Evolutionary conservation across 92 coral and sea anemone species (phyloP).

Genomic region (Actinostola sp.): DNA sequence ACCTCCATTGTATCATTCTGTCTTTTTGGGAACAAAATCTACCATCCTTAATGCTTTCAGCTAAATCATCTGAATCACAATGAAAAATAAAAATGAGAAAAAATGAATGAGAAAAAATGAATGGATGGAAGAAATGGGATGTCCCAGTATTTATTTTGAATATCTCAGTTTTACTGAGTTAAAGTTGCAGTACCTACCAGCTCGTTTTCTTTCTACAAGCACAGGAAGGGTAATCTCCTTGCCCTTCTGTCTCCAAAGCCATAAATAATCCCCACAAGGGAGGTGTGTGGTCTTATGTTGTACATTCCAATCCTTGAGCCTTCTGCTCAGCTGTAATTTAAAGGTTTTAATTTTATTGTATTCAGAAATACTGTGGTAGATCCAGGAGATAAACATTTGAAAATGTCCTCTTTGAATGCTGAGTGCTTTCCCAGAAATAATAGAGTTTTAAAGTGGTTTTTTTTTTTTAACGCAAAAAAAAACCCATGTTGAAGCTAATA

Average conservation of each 20-base stretch:
- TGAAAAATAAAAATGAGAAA: background rate
- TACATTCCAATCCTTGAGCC: slow-evolving; percentile 61
- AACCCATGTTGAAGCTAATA: no score
- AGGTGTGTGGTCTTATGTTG: slow-evolving; percentile 58
- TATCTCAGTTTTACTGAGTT: background rate
- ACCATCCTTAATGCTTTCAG: slow-evolving; percentile 69
- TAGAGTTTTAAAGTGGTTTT: no score
- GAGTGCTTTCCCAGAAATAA: no score
- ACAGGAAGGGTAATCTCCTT: slow-evolving; percentile 56
- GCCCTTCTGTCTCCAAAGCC: slow-evolving; percentile 60
- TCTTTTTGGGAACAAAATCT: slow-evolving; percentile 51
- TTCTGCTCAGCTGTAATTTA: slow-evolving; percentile 50
- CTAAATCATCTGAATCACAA: slow-evolving; percentile 59
- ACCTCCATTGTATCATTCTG: slow-evolving; percentile 68
- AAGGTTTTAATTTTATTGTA: slow-evolving; percentile 6
- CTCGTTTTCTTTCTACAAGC: slow-evolving; percentile 69
- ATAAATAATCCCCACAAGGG: slow-evolving; percentile 72
- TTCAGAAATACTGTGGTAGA: no score
- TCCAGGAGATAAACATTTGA: no score
- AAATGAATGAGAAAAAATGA: background rate
- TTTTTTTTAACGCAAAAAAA: no score
- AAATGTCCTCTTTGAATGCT: no score
- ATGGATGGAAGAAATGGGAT: background rate
- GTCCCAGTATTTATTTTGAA: background rate
- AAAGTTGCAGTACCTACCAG: slow-evolving; percentile 33